phyloP scores from a whole-genome alignment of 1,140 invertebrate genomes.

The Luehdorfia chinensis region DNA sequence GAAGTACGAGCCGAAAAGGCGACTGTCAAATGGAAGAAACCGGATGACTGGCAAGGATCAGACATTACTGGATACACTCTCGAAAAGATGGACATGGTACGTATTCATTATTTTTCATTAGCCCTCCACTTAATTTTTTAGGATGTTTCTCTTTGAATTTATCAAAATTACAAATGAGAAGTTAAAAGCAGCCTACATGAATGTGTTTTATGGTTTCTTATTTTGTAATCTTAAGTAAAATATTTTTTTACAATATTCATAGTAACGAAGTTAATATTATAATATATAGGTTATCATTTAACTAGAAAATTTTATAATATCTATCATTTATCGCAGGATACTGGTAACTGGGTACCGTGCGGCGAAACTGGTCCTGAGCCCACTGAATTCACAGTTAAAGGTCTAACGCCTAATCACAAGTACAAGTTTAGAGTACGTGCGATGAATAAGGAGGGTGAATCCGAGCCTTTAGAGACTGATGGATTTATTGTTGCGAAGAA shows the following conservation, averaged over 20 bases:
- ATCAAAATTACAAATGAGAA: too few species aligned
- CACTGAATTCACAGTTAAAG: conserved; percentile 91
- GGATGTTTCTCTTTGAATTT: too few species aligned
- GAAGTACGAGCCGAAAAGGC: conserved; percentile 94
- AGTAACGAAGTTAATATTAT: neutral
- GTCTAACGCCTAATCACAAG: conserved; percentile 96
- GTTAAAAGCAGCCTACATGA: too few species aligned
- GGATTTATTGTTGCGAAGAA: conserved; percentile 95
- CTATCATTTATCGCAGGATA: conserved; percentile 77
- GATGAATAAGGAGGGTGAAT: conserved; percentile 98
- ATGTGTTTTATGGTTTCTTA: too few species aligned
- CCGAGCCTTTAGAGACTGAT: conserved; percentile 94
- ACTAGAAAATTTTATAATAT: neutral
- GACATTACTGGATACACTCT: conserved; percentile 97
- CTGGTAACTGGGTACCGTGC: conserved; percentile 93
- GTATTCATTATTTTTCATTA: too few species aligned
- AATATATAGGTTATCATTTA: too few species aligned
- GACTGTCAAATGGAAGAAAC: conserved; percentile 97
- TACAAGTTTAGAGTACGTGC: conserved; percentile 99
- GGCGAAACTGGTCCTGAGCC: conserved; percentile 92
- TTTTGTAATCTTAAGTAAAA: neutral
- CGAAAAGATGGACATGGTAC: conserved; percentile 94
- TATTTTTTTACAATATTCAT: neutral
- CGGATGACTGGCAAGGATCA: conserved; percentile 95
- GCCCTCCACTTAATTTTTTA: neutral